Percentiles rank a stretch among this genome's conserved stretches.
Evolutionary conservation across 2,113 vertebrate species (phyloP).

Genomic region (Archocentrus centrarchus): DNA sequence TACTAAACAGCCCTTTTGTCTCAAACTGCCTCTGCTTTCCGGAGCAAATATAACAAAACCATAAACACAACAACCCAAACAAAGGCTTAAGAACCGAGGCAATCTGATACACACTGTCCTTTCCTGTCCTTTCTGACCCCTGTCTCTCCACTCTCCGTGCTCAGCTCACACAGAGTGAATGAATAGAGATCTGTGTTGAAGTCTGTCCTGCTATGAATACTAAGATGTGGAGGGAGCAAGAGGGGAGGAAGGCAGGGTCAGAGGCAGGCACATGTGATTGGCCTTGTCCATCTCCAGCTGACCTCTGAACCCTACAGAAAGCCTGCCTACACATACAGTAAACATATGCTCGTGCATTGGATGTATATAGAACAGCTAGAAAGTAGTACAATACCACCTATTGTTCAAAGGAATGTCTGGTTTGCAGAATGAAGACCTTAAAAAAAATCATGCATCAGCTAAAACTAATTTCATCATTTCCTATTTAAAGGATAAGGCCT

Average conservation of each 20-base stretch:
- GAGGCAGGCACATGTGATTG: conserved; percentile 66
- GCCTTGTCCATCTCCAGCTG: conserved; percentile 65
- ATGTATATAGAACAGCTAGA: conserved; percentile 15
- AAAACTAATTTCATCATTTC: neutral
- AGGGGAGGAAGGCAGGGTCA: conserved; percentile 53
- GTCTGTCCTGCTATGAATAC: conserved; percentile 79
- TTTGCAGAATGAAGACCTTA: conserved; percentile 3
- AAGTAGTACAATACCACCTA: neutral
- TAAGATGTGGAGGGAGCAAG: conserved; percentile 63
- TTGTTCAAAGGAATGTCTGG: conserved; percentile 30
- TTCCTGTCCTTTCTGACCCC: conserved; percentile 62
- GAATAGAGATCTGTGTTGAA: conserved; percentile 83
- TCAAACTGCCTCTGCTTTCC: conserved; percentile 54
- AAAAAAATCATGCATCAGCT: neutral
- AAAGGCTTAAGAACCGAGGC: conserved; percentile 47
- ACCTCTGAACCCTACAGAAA: conserved; percentile 73
- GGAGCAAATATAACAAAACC: conserved; percentile 50
- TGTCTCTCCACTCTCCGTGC: conserved; percentile 51
- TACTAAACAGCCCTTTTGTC: conserved; percentile 59
- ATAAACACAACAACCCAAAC: conserved; percentile 54
- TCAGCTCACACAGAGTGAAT: conserved; percentile 73
- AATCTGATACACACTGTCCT: conserved; percentile 70
- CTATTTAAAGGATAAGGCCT: neutral
- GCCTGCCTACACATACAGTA: conserved; percentile 73
- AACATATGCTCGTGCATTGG: conserved; percentile 35